phyloP scores from a whole-genome alignment of 1,140 invertebrate species.

The Propsilocerus akamusi region DNA sequence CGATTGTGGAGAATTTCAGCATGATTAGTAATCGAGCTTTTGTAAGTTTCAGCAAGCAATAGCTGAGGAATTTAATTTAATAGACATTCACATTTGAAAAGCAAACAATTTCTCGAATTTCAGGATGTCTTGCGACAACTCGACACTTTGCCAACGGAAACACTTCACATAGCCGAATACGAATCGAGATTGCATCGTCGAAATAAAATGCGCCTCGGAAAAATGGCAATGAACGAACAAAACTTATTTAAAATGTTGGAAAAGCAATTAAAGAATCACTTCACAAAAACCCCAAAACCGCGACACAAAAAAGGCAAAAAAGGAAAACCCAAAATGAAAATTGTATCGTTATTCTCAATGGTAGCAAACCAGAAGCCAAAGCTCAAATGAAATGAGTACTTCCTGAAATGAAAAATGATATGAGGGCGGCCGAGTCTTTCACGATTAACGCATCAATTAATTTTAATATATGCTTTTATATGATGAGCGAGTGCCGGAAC shows the following conservation, averaged over 20 bases:
- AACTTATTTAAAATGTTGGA: neutral
- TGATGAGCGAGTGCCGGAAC: too few species aligned
- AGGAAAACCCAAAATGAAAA: too few species aligned
- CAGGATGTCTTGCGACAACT: neutral
- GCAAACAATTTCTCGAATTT: too few species aligned
- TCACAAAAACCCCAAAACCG: neutral
- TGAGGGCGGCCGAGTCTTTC: too few species aligned
- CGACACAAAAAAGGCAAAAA: neutral
- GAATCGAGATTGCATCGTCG: neutral
- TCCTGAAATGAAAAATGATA: too few species aligned
- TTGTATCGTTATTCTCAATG: too few species aligned
- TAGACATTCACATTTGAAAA: too few species aligned
- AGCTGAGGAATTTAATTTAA: too few species aligned
- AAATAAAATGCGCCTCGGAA: neutral
- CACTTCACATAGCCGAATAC: neutral
- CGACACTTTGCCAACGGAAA: neutral
- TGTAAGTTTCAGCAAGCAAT: neutral
- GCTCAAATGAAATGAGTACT: too few species aligned
- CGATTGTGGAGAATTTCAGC: neutral
- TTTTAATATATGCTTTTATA: too few species aligned
- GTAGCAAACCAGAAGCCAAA: too few species aligned
- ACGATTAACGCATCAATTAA: too few species aligned
- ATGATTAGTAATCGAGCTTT: neutral
- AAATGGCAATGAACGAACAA: neutral
- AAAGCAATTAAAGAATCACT: neutral